Percentiles rank a stretch among this genome's conserved stretches.
Conservation (phyloP, 2,888 invertebrate species). For the Hypena proboscidalis region DNA sequence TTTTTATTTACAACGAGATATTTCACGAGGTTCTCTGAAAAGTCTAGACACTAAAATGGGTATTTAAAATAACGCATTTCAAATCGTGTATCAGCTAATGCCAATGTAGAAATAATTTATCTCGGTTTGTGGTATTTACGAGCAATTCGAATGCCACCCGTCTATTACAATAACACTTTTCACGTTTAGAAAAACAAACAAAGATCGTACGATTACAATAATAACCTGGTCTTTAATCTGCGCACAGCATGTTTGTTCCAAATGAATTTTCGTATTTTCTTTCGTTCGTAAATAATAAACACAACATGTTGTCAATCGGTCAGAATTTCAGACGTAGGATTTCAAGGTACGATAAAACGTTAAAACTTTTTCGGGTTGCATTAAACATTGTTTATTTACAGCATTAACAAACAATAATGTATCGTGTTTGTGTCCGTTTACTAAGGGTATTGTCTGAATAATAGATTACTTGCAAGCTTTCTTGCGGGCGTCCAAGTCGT, state of each 20-base stretch:
- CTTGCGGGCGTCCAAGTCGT: not conserved
- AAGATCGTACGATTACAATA: constrained; percentile 9
- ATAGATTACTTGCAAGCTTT: constrained; percentile 2
- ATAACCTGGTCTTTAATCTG: constrained; percentile 15
- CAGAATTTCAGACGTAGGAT: not conserved
- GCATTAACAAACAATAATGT: not conserved
- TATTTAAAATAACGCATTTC: too few relatives aligned
- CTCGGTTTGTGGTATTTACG: too few relatives aligned
- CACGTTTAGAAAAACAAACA: constrained; percentile 11
- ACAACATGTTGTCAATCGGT: constrained; percentile 10
- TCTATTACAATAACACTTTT: constrained; percentile 4
- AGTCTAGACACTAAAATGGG: too few relatives aligned
- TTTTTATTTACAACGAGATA: too few relatives aligned
- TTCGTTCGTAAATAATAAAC: constrained; percentile 26
- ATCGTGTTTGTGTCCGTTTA: too few relatives aligned
- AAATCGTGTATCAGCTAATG: too few relatives aligned
- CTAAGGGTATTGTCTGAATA: not conserved
- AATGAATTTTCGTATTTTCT: constrained; percentile 26
- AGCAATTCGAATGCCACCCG: not conserved
- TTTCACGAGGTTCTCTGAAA: too few relatives aligned
- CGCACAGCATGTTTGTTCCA: constrained; percentile 29
- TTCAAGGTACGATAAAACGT: not conserved
- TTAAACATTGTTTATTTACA: not conserved
- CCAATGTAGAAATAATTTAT: too few relatives aligned
- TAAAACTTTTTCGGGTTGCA: not conserved